phyloP scores from a whole-genome alignment of 2,888 invertebrate genomes.

The Orthosia cruda region DNA sequence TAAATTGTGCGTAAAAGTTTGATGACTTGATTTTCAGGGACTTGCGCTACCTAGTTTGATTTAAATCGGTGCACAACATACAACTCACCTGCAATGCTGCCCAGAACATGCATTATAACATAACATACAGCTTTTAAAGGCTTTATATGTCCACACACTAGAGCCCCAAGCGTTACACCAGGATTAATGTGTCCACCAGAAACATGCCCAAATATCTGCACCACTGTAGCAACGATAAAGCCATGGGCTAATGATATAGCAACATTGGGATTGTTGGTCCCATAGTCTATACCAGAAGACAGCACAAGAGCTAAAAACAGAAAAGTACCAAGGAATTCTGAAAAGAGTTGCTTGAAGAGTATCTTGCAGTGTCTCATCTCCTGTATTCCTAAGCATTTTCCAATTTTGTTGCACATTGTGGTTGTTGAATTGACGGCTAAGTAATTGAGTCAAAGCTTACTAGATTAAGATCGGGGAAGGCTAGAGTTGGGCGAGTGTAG shows the following conservation, averaged over 20 bases:
- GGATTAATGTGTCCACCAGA: constrained; percentile 76
- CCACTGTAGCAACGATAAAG: constrained; percentile 62
- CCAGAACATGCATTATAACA: constrained; percentile 67
- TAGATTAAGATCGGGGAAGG: constrained; percentile 41
- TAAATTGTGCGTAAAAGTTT: no score
- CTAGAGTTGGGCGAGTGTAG: not conserved
- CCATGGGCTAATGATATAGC: constrained; percentile 67
- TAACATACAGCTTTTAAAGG: constrained; percentile 71
- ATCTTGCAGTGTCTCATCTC: constrained; percentile 63
- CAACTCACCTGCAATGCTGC: constrained; percentile 69
- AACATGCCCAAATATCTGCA: constrained; percentile 70
- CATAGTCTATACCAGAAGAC: constrained; percentile 44
- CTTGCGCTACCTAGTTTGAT: no score
- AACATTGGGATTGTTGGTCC: constrained; percentile 32
- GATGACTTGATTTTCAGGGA: no score
- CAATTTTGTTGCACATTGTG: constrained; percentile 45
- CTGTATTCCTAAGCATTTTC: constrained; percentile 57
- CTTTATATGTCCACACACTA: constrained; percentile 71
- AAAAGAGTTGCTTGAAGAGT: constrained; percentile 66
- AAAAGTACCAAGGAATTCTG: constrained; percentile 72
- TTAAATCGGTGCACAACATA: not conserved
- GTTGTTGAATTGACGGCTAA: not conserved
- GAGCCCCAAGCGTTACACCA: constrained; percentile 70
- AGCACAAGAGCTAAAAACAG: constrained; percentile 65
- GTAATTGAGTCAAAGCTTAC: constrained; percentile 11